Evolutionary conservation across 2,113 vertebrate genomes (phyloP).

Genomic region (Spea multiplicata): DNA sequence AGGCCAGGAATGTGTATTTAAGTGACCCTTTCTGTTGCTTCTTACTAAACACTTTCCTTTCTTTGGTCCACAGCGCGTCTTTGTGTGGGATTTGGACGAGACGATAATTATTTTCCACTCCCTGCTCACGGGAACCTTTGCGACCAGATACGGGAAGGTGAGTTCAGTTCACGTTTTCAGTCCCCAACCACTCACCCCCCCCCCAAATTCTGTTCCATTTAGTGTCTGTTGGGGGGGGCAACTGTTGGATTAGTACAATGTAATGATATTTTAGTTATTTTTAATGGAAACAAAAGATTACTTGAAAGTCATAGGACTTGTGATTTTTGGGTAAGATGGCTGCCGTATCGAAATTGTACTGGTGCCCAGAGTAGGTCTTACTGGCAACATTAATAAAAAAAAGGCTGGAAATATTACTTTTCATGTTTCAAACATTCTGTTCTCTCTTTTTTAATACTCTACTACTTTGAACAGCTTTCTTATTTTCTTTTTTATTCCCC

Average conservation of each 20-base stretch:
- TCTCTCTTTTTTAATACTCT: not conserved
- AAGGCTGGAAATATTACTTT: too few species aligned
- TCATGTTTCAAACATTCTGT: too few species aligned
- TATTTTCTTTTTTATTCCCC: not conserved
- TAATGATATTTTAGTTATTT: too few species aligned
- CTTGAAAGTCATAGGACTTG: too few species aligned
- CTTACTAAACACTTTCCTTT: conserved; percentile 30
- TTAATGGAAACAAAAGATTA: too few species aligned
- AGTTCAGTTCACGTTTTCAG: conserved; percentile 20
- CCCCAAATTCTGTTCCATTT: not conserved
- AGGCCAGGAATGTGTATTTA: too few species aligned
- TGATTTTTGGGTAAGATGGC: too few species aligned
- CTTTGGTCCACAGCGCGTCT: conserved; percentile 88
- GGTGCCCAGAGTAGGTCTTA: too few species aligned
- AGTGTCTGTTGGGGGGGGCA: not conserved
- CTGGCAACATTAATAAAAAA: too few species aligned
- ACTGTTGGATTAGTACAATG: too few species aligned
- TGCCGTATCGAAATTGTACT: too few species aligned
- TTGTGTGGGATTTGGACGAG: conserved; percentile 99
- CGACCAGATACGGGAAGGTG: conserved; percentile 98
- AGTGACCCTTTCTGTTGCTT: not conserved
- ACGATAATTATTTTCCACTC: conserved; percentile 99
- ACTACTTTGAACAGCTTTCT: not conserved
- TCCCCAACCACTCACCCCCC: not conserved
- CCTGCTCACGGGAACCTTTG: conserved; percentile 96